Base-by-base conservation (phyloP, 1,140 invertebrate species). In the Tetramorium alpestre region DNA sequence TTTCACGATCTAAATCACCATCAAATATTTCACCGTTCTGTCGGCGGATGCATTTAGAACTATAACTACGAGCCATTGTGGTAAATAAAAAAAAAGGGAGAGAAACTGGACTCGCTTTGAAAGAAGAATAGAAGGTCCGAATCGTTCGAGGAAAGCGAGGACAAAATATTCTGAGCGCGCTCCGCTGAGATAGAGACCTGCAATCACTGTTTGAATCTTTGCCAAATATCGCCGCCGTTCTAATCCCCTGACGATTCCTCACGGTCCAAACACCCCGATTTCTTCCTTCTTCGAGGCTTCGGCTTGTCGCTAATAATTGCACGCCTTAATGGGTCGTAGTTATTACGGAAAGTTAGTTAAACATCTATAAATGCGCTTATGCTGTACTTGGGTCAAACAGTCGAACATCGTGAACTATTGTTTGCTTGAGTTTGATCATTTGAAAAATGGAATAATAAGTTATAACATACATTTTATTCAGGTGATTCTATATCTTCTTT, bases 141-240 rank as follows among this genome's bases (percentile, higher is more conserved):
- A 90, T 67, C 84, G 54, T 65, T 86, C 73, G 84, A 81, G 86
- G 64, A 88, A 91, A 89, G 77, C 67, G 88, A 85, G 87, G 87
- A 87, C 86, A 87, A 91, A 91, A 93, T 94, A 93, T 94, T 94
- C 94, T 86, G 89, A 89, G 88, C 90, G 91, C 91, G 90, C 73
- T 87, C 85, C 92, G 92, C 92, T 92, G 94, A 94, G 94, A 95
- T 93, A 94, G 93, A 92, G 90, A 91, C 93, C 92, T 88, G 93
- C 94, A 94, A 95, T 95, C 94, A 94, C 93, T 91, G 92, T 93
- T 94, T 95, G 94, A 95, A 93, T 93, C 91, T 91, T 90, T 94
- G 94, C 94, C 94, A 95, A 94, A 84, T 91, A 80, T 84, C 77
- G 62, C 87, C 88, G 87, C 87, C 85, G 86, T 86, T 86, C 87